Evolutionary conservation across 1,140 invertebrate genomes (phyloP), one percentile per base, ranked within the genome.

Genomic region (Caenorhabditis tropicalis): DNA sequence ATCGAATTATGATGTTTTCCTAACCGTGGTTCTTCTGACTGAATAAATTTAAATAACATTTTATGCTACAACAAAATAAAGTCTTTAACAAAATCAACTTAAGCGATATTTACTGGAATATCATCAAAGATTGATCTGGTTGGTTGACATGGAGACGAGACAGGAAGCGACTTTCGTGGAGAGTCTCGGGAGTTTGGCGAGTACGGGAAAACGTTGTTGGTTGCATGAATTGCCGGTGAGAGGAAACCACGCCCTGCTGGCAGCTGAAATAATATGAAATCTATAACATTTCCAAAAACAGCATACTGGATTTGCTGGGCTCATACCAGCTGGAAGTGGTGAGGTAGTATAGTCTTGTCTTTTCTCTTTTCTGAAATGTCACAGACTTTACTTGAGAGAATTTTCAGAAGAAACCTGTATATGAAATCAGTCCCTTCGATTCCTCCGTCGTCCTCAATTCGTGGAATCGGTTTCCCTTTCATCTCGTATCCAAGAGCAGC

Each of bases 401-500:
- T 12, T 3, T 74, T 27, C 21, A 1, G 1, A 36, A 3, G 7
- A 27, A 10, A 74, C 65, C 65, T n/a, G n/a, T 74, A 74, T 19
- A 74, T 74, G 15, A 12, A 74, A 43, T 74, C 21, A 9, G 27
- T 9, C 12, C 15, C n/a, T 15, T 74, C 65, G 2, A 12, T 36
- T 33, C 43, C 36, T 24, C 24, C n/a, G n/a, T 74, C 43, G 6
- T 39, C 27, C 7, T 56, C 36, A 9, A 27, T 24, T 12, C 4
- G 15, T 36, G 60, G 10, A 9, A 10, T 39, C 36, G 65, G 36
- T n/a, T 74, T 74, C 21, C 29, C 36, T 24, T 74, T 74, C 65
- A 74, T 43, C 43, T 74, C 65, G 65, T 21, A 74, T 21, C 65
- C 65, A 10, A 74, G 36, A 46, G 65, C 65, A 19, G 65, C 65